These are phyloP conservation scores for Misgurnus anguillicaudatus DNA, from an alignment of 2,113 vertebrate species.

Conservation along the genomic window DNA sequence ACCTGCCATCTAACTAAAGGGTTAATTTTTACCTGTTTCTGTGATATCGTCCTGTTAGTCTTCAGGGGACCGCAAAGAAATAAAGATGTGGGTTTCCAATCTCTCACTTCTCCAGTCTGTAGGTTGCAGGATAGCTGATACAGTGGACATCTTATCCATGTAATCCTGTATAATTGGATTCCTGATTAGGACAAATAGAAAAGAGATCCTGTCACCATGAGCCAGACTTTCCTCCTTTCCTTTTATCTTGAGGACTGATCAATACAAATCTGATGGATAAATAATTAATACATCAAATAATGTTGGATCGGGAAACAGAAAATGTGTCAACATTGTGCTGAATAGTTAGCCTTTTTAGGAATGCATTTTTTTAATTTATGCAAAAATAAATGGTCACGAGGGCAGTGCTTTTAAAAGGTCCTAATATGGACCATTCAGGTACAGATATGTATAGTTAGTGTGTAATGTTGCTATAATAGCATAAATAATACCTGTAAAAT, in stretches of 20 bases:
- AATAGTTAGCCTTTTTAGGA: no score
- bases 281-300: neutral
- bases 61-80: neutral
- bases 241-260: neutral
- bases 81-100: neutral
- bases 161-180: conserved; percentile 79
- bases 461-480: no score
- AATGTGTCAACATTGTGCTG: no score
- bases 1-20: neutral
- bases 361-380: no score
- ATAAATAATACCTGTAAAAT: no score
- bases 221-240: neutral
- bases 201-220: neutral
- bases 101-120: conserved; percentile 32
- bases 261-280: neutral
- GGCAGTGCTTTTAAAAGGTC: no score
- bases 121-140: conserved; percentile 43
- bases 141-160: conserved; percentile 66
- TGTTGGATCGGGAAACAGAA: no score
- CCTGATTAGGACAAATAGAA: conserved; percentile 35
- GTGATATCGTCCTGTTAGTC: neutral
- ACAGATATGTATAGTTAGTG: no score
- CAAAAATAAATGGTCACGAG: no score
- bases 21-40: conserved; percentile 23
- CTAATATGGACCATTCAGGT: no score